A percentile compares a stretch with the other conserved stretches of the same genome.
phyloP scores from a whole-genome alignment of 2,113 vertebrate genomes.

The Eudyptes chrysolophus region DNA sequence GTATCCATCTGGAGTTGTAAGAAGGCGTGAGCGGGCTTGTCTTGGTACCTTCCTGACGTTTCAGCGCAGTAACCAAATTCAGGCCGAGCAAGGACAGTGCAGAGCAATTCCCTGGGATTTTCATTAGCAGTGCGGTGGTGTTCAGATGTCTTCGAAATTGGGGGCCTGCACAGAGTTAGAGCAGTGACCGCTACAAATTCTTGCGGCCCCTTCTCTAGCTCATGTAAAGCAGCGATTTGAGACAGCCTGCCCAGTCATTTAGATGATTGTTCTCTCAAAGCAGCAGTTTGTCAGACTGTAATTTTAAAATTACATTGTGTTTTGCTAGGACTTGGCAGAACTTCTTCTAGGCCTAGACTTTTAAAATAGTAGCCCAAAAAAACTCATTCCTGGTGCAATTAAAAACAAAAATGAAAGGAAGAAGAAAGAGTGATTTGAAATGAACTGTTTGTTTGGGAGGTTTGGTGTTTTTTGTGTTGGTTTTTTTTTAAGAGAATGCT shows the following conservation, averaged over 20 bases:
- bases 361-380: conserved; percentile 22
- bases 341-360: not conserved
- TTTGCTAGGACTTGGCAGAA: conserved; percentile 51
- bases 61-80: not conserved
- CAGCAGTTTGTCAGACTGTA: conserved; percentile 34
- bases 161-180: not conserved
- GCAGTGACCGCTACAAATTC: fast-evolving
- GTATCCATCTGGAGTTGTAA: not conserved
- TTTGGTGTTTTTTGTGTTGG: not conserved
- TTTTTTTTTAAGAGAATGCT: not conserved
- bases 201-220: not conserved
- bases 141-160: not conserved
- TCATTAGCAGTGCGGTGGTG: not conserved
- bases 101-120: not conserved
- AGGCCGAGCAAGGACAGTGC: not conserved
- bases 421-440: conserved; percentile 22
- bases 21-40: not conserved
- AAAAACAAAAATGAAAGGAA: not conserved
- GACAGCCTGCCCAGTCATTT: conserved; percentile 12
- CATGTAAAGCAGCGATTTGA: not conserved
- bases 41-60: not conserved
- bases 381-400: not conserved
- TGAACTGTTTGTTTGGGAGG: not conserved
- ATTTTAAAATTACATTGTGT: conserved; percentile 49
- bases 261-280: not conserved